Base-by-base conservation (phyloP, 2,113 vertebrate species). In the Malurus melanocephalus region DNA sequence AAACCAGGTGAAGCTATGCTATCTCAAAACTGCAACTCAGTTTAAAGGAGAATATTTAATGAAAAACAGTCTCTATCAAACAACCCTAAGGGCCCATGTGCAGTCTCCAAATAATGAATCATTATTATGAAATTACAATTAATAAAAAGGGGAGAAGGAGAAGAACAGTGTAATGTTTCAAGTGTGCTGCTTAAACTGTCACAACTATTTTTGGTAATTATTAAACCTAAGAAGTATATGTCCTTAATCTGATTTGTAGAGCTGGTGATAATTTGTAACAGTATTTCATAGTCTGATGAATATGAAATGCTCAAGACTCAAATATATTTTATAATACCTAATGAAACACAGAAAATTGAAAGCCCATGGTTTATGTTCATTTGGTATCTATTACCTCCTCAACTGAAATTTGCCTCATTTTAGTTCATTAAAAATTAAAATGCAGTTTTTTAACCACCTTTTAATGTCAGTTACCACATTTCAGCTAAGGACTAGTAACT, bases 391-490 rank as follows among this genome's bases (percentile, higher is more conserved):
- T 26, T 77, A 57, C 16, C 9, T 83, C 46, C 22, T 62, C 9
- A 51, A 80, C 11, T 55, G 46, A 83, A 83, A 80, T 66, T 42
- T 55, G 20, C 9, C 56, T 64, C 27, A 46, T 86, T 82, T 90
- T 18, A 69, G 12, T 83, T 83, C 43, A 74, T 55, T 69, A 66
- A 59, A 56, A 88, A 68, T 8, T 46, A 90, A 93, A 90, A 80
- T 17, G 38, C 10, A 60, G 32, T 38, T 91, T 48, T 62, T 82
- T 53, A 79, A 76, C 30, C 38, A 68, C 20, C 32, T 74, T 74
- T 69, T 75, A 69, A 60, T 35, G 26, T 45, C 46, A 68, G 28
- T 45, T 73, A 60, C 10, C 48, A 43, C 7, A 27, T 49, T 80
- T 80, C 80, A 80, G 56, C 46, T 46, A 59, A 77, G 18, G 43